phyloP scores from a whole-genome alignment of 2,113 vertebrate species.

The Haemorhous mexicanus region DNA sequence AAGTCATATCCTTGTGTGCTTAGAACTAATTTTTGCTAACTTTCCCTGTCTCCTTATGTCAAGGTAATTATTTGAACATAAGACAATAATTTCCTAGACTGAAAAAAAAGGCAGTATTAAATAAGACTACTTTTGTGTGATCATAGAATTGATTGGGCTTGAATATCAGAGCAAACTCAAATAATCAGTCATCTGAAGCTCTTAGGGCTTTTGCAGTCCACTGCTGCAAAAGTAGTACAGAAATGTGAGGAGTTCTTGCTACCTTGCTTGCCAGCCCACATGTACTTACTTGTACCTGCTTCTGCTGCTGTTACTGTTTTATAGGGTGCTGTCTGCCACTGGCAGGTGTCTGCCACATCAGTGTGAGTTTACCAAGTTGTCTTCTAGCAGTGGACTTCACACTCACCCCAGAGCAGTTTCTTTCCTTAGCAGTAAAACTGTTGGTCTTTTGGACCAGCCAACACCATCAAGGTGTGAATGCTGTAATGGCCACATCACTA shows the following conservation, averaged over 20 bases:
- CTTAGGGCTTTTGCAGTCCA: neutral
- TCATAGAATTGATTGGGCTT: neutral
- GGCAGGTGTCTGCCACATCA: neutral
- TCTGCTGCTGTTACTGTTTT: neutral
- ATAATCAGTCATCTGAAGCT: neutral
- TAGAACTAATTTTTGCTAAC: neutral
- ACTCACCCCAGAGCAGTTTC: neutral
- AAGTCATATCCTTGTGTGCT: neutral
- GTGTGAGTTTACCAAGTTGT: accelerated
- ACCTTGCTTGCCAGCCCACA: neutral
- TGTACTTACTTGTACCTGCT: neutral
- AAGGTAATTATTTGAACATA: neutral
- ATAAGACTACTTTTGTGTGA: neutral
- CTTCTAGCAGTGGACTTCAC: neutral
- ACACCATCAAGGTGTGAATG: neutral
- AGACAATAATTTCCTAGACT: neutral
- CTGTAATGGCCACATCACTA: neutral
- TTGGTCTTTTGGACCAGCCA: neutral
- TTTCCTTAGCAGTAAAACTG: neutral
- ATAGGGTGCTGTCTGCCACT: neutral
- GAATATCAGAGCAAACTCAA: neutral
- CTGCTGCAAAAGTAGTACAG: neutral
- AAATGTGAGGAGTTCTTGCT: neutral
- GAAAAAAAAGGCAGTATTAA: neutral
- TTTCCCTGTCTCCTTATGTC: neutral